These are phyloP conservation scores for Tragelaphus strepsiceros DNA, from an alignment of 2,113 vertebrate species.

Conservation along the genomic window DNA sequence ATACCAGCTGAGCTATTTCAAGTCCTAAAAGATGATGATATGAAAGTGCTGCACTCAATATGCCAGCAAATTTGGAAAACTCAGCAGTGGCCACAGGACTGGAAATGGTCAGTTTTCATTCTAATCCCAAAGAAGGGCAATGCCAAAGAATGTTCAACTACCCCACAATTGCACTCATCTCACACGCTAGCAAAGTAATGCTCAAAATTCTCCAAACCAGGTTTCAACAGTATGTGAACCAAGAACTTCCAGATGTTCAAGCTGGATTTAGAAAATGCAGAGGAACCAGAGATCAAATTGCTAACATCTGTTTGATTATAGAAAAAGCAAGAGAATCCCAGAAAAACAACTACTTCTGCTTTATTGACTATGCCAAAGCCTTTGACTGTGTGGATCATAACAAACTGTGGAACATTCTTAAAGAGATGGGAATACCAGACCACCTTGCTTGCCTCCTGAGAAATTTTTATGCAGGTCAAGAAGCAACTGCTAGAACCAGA, in stretches of 20 bases:
- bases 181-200: not conserved
- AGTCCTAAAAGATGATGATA: not conserved
- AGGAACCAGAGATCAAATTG: not conserved
- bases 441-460: not conserved
- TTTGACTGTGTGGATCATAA: not conserved
- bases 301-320: not conserved
- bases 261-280: not conserved
- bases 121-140: not conserved
- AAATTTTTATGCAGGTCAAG: not conserved
- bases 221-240: not conserved
- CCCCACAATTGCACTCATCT: not conserved
- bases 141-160: not conserved
- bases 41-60: not conserved
- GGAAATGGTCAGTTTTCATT: not conserved
- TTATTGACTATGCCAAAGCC: not conserved
- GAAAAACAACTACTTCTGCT: not conserved
- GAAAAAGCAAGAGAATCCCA: not conserved
- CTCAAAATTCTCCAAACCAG: not conserved
- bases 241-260: not conserved
- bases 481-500: not conserved
- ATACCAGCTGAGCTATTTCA: not conserved
- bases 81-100: not conserved
- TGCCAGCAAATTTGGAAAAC: not conserved
- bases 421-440: not conserved
- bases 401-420: not conserved